Percentiles rank a stretch among this genome's conserved stretches.
phyloP scores from a whole-genome alignment of 2,113 vertebrate species.

The Vombatus ursinus region DNA sequence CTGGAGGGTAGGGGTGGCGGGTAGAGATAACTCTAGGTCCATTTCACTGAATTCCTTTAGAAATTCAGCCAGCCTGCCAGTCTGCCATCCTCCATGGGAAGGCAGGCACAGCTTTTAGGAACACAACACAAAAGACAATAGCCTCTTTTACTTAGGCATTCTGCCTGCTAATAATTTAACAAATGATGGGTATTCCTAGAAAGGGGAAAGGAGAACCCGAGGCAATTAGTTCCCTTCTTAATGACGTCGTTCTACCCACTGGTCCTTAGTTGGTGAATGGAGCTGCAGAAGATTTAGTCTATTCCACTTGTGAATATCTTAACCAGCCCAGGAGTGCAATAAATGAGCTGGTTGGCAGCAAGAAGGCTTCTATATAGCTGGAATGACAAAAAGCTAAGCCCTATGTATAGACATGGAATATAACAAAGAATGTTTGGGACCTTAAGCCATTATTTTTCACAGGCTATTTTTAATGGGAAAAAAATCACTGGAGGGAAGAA shows the following conservation, averaged over 20 bases:
- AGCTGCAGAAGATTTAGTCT: conserved; percentile 1
- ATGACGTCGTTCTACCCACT: not conserved
- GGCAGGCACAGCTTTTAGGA: not conserved
- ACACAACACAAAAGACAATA: not conserved
- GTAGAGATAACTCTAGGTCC: not conserved
- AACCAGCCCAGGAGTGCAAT: conserved; percentile 20
- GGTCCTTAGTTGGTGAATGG: not conserved
- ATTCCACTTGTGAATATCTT: not conserved
- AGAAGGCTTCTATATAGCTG: not conserved
- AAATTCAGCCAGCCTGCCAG: not conserved
- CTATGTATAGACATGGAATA: not conserved
- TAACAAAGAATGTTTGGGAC: not conserved
- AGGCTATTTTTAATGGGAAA: not conserved
- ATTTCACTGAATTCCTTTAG: not conserved
- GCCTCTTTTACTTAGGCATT: not conserved
- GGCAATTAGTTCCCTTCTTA: not conserved
- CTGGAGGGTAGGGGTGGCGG: not conserved
- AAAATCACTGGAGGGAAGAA: not conserved
- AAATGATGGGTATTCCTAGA: not conserved
- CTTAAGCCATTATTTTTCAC: not conserved
- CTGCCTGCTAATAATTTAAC: conserved; percentile 20
- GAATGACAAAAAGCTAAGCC: not conserved
- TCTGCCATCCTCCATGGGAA: not conserved
- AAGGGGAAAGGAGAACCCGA: not conserved
- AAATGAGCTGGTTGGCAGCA: not conserved